Conservation (phyloP, 2,888 invertebrate genomes). For the Omphaloscelis lunosa region DNA sequence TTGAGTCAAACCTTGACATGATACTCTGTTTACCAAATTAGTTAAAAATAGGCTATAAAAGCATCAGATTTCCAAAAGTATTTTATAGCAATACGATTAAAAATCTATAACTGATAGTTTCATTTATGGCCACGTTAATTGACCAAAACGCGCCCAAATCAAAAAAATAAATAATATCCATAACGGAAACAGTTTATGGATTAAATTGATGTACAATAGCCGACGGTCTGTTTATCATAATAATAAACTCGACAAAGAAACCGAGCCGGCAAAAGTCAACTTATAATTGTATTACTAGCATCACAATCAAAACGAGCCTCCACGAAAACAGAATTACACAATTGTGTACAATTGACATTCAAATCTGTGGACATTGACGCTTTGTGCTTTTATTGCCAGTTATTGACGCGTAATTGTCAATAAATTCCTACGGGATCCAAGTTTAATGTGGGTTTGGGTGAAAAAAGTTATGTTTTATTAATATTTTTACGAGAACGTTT, state of each 20-base stretch:
- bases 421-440: slow-evolving; percentile 90
- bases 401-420: slow-evolving; percentile 91
- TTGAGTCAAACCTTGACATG: slow-evolving; percentile 9
- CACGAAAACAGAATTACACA: slow-evolving; percentile 89
- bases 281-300: slow-evolving; percentile 87
- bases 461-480: slow-evolving; percentile 91
- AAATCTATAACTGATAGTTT: slow-evolving; percentile 55
- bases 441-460: slow-evolving; percentile 91
- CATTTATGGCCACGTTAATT: slow-evolving; percentile 68
- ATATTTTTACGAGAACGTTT: slow-evolving; percentile 91
- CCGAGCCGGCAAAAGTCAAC: slow-evolving; percentile 84
- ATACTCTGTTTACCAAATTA: slow-evolving; percentile 12
- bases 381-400: slow-evolving; percentile 90
- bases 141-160: slow-evolving; percentile 62
- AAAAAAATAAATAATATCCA: slow-evolving; percentile 72
- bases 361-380: slow-evolving; percentile 90
- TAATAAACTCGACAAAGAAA: slow-evolving; percentile 86
- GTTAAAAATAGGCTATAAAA: slow-evolving; percentile 23
- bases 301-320: slow-evolving; percentile 89
- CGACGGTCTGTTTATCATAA: slow-evolving; percentile 86
- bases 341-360: slow-evolving; percentile 90
- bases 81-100: slow-evolving; percentile 52
- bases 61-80: slow-evolving; percentile 18
- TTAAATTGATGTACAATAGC: slow-evolving; percentile 85
- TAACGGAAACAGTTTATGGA: slow-evolving; percentile 81